These are phyloP conservation scores for Homalodisca vitripennis DNA, from an alignment of 1,140 invertebrate genomes.

Conservation along the genomic window DNA sequence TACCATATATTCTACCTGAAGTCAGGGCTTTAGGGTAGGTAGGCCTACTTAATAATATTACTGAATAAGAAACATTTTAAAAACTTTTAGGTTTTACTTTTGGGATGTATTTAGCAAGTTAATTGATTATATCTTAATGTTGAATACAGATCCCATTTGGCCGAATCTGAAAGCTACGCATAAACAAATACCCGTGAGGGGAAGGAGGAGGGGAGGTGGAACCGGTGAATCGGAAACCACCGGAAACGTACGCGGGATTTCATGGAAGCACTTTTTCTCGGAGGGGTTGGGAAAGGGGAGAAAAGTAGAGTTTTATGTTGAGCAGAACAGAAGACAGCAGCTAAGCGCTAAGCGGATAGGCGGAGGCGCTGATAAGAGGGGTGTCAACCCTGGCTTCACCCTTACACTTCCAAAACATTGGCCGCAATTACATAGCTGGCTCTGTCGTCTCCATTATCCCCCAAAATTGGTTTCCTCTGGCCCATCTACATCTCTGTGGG, in stretches of 20 bases:
- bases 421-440: conserved; percentile 24
- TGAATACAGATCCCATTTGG: too few species aligned
- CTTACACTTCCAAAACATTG: conserved; percentile 25
- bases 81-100: too few species aligned
- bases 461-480: conserved; percentile 24
- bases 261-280: background rate
- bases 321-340: too few species aligned
- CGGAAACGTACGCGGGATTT: conserved; percentile 11
- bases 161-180: too few species aligned
- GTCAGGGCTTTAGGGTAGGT: too few species aligned
- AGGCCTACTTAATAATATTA: too few species aligned
- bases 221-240: conserved; percentile 7
- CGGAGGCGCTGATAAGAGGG: background rate
- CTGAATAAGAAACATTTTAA: too few species aligned
- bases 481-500: conserved; percentile 17
- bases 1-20: too few species aligned
- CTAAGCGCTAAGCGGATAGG: background rate
- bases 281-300: background rate
- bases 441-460: conserved; percentile 18
- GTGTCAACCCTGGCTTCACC: conserved; percentile 14
- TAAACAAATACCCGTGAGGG: background rate
- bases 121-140: too few species aligned
- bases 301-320: conserved; percentile 22
- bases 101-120: too few species aligned
- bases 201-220: background rate